A percentile compares a stretch with the other conserved stretches of the same genome.
Evolutionary conservation across 2,888 invertebrate species (phyloP).

Genomic region (Litoditis marina): DNA sequence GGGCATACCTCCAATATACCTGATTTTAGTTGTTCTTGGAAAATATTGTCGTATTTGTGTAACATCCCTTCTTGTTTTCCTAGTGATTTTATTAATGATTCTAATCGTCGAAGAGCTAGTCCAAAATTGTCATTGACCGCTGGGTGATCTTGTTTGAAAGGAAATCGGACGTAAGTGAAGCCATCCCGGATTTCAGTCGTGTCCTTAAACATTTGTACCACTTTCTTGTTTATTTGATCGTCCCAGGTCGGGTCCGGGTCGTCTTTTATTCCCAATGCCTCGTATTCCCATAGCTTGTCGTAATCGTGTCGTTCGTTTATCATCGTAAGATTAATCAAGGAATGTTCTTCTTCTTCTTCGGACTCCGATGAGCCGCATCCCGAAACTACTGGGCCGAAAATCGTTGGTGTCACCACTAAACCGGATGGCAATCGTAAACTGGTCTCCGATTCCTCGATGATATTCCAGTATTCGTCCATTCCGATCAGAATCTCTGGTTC

Average conservation of each 20-base stretch:
- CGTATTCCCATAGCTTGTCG: neutral
- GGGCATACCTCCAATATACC: neutral
- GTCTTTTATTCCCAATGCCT: neutral
- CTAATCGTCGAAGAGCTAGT: neutral
- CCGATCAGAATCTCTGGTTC: neutral
- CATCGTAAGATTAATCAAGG: too few relatives aligned
- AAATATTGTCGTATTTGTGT: neutral
- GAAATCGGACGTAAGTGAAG: neutral
- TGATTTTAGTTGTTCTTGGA: neutral
- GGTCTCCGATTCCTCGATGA: neutral
- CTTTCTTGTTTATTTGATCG: neutral
- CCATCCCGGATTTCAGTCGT: neutral
- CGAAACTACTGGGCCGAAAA: neutral
- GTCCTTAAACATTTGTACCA: neutral
- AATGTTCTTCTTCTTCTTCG: too few relatives aligned
- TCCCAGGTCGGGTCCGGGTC: neutral
- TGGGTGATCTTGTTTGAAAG: neutral
- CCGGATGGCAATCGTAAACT: neutral
- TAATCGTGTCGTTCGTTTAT: too few relatives aligned
- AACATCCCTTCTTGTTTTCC: neutral
- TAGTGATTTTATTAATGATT: neutral
- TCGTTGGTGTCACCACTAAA: neutral
- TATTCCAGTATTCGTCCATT: neutral
- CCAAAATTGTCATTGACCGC: neutral
- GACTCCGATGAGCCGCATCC: too few relatives aligned